Base-by-base conservation (phyloP, 1,140 invertebrate genomes). In the Agrilus planipennis region DNA sequence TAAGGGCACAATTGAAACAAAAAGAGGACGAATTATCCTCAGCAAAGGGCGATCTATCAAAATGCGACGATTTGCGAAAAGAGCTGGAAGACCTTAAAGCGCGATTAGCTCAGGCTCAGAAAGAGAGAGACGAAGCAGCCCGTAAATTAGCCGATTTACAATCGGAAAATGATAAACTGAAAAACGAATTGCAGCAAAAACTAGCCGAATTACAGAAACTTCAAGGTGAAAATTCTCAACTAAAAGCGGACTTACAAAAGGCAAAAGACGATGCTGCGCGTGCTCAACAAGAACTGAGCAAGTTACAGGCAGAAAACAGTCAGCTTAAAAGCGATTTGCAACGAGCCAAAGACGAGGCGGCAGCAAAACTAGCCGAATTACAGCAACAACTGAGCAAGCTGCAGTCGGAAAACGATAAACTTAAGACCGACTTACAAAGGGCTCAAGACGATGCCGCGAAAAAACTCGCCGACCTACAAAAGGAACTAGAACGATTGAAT, bases 91-190 rank as follows among this genome's bases (percentile, higher is more conserved):
- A n/a, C n/a, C n/a, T n/a, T n/a, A n/a, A n/a, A n/a, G n/a, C n/a
- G n/a, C n/a, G n/a, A n/a, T n/a, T n/a, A n/a, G n/a, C n/a, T n/a
- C n/a, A n/a, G n/a, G n/a, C n/a, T n/a, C n/a, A n/a, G n/a, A n/a
- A n/a, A n/a, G n/a, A n/a, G n/a, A n/a, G 41, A 50, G 41, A 9
- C 41, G 34, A 45, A 37, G 14, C 36, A 44, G 30, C 29, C n/a
- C n/a, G n/a, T n/a, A n/a, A 50, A 43, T 23, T 42, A 14, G 31
- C 34, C 0, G 16, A 32, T n/a, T 12, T 47, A 3, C 49, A 51
- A 35, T 22, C 15, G 2, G 49, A 51, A 22, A 32, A 44, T 12
- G 40, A 51, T 3, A 30, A 42, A 17, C 14, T 48, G 31, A 37
- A 42, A 20, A 42, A 41, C 16, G 17, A 50, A n/a, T 25, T 50